These are phyloP conservation scores for Tringa solitaria DNA, from an alignment of 2,113 vertebrate genomes.

Conservation along the genomic window DNA sequence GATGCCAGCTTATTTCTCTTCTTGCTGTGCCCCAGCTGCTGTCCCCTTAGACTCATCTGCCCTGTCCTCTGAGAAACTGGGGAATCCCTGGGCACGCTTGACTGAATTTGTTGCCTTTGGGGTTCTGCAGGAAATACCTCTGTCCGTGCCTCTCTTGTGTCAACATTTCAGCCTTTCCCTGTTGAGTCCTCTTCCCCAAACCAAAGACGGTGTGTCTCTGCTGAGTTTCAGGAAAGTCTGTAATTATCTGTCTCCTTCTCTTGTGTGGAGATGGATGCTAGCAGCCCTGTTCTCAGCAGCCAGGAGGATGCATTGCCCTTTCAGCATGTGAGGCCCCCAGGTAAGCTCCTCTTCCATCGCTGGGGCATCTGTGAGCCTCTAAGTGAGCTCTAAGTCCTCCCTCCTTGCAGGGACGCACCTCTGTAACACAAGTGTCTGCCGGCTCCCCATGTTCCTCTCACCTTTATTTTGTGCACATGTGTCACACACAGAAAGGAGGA, in stretches of 20 bases:
- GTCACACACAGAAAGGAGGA: rapidly evolving
- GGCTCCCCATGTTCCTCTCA: neutral
- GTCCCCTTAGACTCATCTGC: neutral
- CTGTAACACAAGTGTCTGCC: rapidly evolving
- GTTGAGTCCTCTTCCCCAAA: neutral
- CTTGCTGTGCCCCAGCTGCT: neutral
- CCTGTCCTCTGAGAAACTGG: neutral
- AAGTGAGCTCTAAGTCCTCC: neutral
- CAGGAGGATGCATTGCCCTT: neutral
- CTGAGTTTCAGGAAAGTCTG: neutral
- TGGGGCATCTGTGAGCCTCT: neutral
- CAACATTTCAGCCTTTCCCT: neutral
- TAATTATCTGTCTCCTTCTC: neutral
- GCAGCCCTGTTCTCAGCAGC: neutral
- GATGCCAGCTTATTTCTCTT: neutral
- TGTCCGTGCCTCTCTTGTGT: neutral
- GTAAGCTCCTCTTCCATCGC: neutral
- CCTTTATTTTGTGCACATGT: neutral
- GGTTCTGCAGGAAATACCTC: neutral
- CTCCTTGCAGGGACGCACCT: neutral
- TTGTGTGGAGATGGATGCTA: neutral
- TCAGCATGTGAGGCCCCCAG: rapidly evolving
- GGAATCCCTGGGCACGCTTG: neutral
- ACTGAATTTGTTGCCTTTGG: neutral
- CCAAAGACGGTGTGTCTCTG: neutral